Percentiles rank a stretch among this genome's conserved stretches.
phyloP scores from a whole-genome alignment of 2,797 vertebrate species.

The Calcarius lapponicus region DNA sequence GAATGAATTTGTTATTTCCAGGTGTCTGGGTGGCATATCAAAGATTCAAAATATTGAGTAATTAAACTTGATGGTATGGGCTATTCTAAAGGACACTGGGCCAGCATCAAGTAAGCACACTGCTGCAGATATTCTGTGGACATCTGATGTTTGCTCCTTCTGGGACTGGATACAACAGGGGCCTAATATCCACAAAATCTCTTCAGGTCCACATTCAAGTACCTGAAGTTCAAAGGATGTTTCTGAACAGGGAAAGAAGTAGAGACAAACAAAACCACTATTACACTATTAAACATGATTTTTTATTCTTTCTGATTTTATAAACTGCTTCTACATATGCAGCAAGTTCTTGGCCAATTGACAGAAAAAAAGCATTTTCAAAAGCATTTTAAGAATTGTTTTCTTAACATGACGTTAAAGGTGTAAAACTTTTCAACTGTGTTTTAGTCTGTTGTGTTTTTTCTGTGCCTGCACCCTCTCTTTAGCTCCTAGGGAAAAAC shows the following conservation, averaged over 20 bases:
- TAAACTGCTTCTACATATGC: background rate
- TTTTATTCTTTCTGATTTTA: slow-evolving; percentile 16
- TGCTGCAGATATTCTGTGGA: background rate
- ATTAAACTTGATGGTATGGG: background rate
- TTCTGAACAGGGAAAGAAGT: background rate
- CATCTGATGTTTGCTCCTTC: background rate
- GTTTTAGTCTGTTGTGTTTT: background rate
- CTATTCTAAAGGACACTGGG: background rate
- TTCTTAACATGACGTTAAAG: background rate
- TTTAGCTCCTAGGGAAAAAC: background rate
- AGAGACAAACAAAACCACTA: background rate
- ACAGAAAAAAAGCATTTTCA: background rate
- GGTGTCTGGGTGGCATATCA: background rate
- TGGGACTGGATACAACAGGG: fast-evolving
- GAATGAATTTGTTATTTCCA: background rate
- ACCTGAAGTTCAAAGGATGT: background rate
- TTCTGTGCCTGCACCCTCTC: background rate
- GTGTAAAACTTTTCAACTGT: background rate
- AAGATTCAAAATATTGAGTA: background rate
- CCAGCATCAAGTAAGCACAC: background rate
- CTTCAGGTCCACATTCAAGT: background rate
- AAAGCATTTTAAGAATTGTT: background rate
- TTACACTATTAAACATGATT: background rate
- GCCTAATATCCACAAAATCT: background rate
- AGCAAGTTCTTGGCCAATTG: background rate